Percentiles rank a stretch among this genome's conserved stretches.
These are phyloP conservation scores for Intellagama lesueurii DNA, from an alignment of 2,797 vertebrate species.

Conservation along the genomic window DNA sequence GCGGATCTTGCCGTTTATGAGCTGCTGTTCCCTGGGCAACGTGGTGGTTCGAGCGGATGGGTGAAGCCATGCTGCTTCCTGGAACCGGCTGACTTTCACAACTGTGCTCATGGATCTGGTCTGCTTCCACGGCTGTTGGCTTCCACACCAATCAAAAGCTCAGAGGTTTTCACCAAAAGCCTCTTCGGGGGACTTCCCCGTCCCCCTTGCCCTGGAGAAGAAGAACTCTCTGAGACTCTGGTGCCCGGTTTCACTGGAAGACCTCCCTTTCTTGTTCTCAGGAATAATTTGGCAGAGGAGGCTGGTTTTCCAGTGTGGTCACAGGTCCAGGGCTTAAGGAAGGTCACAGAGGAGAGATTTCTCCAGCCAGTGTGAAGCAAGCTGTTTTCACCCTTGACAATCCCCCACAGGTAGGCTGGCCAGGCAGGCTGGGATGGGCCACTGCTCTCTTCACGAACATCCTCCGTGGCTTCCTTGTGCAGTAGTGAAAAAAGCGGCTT, in stretches of 20 bases:
- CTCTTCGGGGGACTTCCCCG: background rate
- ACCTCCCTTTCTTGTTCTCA: rapidly evolving
- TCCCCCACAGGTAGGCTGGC: too few relatives aligned
- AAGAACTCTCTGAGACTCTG: rapidly evolving
- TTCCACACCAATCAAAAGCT: too few relatives aligned
- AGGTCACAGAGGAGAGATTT: background rate
- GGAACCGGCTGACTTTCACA: background rate
- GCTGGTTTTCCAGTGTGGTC: rapidly evolving
- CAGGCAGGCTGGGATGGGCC: too few relatives aligned
- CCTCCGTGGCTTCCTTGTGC: too few relatives aligned
- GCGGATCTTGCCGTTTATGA: background rate
- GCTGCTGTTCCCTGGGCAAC: background rate
- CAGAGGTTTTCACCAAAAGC: background rate
- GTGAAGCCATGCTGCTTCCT: background rate
- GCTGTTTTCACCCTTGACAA: too few relatives aligned
- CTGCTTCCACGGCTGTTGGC: background rate
- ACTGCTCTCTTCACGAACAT: too few relatives aligned
- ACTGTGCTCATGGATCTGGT: background rate
- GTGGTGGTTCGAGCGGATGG: background rate
- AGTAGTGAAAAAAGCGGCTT: too few relatives aligned
- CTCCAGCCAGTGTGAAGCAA: background rate
- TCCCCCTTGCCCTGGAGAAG: rapidly evolving
- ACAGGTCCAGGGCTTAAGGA: background rate
- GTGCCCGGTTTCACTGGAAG: background rate
- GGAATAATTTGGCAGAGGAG: rapidly evolving